phyloP scores from a whole-genome alignment of 2,113 vertebrate species.

The Thalassoma bifasciatum region DNA sequence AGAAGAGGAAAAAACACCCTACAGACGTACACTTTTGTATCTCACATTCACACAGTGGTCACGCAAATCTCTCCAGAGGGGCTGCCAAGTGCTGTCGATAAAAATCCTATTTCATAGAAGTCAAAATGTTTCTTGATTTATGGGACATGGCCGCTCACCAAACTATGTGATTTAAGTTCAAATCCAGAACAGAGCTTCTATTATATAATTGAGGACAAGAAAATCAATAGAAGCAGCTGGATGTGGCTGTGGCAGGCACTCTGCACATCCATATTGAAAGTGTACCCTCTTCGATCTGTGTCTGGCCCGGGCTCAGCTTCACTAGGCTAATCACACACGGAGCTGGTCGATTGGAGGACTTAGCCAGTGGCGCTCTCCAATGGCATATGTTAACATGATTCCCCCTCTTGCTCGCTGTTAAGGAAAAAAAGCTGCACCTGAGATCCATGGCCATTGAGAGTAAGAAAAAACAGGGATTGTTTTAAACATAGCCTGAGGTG shows the following conservation, averaged over 20 bases:
- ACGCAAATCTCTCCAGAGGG: conserved; percentile 72
- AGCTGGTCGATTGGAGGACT: conserved; percentile 79
- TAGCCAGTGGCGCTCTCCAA: conserved; percentile 76
- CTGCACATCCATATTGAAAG: conserved; percentile 81
- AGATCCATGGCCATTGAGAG: conserved; percentile 78
- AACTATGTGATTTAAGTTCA: conserved; percentile 79
- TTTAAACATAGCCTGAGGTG: conserved; percentile 86
- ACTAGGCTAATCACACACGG: conserved; percentile 81
- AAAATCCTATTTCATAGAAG: conserved; percentile 80
- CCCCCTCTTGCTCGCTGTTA: conserved; percentile 72
- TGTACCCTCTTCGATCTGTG: conserved; percentile 79
- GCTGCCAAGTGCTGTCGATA: conserved; percentile 78
- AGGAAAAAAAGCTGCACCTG: conserved; percentile 73
- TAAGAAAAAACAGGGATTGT: conserved; percentile 77
- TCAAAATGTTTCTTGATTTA: conserved; percentile 78
- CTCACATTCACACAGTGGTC: conserved; percentile 42
- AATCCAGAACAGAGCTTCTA: conserved; percentile 81
- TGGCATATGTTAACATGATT: conserved; percentile 80
- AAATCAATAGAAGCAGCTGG: conserved; percentile 85
- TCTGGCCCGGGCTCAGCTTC: conserved; percentile 78
- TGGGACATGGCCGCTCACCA: conserved; percentile 67
- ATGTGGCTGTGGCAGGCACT: conserved; percentile 68
- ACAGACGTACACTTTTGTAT: conserved; percentile 32
- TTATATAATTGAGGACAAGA: conserved; percentile 86
- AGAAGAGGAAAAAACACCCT: conserved; percentile 23